Evolutionary conservation across 2,888 invertebrate species (phyloP).

Genomic region (Agrochola circellaris): DNA sequence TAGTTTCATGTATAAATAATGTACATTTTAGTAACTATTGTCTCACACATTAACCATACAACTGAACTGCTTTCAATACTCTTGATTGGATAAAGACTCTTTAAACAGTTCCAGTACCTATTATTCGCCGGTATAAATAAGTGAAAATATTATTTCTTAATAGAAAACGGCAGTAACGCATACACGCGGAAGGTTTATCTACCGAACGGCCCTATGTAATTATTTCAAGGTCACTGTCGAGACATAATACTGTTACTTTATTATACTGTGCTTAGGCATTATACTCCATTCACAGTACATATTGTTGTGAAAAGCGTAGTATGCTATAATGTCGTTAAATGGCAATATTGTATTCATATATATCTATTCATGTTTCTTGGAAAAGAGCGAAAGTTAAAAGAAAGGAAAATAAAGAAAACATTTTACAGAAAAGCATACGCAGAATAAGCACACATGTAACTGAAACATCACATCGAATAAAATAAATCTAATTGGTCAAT

Average conservation of each 20-base stretch:
- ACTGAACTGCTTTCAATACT: not conserved
- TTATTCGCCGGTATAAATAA: conserved; percentile 4
- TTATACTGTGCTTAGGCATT: conserved; percentile 7
- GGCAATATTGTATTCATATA: not conserved
- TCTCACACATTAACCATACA: not conserved
- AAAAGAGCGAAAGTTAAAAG: not conserved
- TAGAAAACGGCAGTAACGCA: not conserved
- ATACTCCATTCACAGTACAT: conserved; percentile 5
- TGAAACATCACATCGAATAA: not conserved
- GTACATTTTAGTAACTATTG: not conserved
- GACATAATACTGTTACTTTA: not conserved
- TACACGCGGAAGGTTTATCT: not conserved
- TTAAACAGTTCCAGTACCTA: conserved; percentile 18
- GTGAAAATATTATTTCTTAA: too few relatives aligned
- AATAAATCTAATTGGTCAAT: not conserved
- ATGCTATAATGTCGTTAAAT: not conserved
- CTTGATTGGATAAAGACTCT: conserved; percentile 4
- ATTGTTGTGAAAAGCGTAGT: not conserved
- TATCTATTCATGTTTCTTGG: not conserved
- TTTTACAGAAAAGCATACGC: not conserved
- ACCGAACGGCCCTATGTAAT: not conserved
- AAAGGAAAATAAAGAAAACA: not conserved
- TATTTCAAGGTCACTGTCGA: not conserved
- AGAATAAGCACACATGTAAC: not conserved
- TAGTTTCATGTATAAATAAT: not conserved